Base-by-base conservation (phyloP, 2,888 invertebrate species). In the Acleris emargana region DNA sequence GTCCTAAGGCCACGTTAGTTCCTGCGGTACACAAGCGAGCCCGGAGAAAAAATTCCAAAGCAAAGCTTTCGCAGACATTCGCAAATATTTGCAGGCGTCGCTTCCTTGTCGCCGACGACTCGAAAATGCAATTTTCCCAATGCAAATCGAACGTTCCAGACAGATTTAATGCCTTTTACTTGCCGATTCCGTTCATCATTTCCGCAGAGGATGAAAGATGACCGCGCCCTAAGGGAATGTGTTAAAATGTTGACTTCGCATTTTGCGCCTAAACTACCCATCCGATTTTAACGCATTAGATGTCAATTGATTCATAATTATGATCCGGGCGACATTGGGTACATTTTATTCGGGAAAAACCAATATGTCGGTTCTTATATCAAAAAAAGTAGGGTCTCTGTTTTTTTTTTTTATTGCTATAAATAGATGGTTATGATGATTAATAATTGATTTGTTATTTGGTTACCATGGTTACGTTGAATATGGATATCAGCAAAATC, bases 141-240 rank as follows among this genome's bases (percentile, higher is more conserved):
- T 89, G 89, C 87, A 89, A 89, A 90, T 89, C 88, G 88, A 89
- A 89, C 83, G 84, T 82, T 75, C 82, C 83, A 88, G 88, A 89
- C 86, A 86, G 87, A 89, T 89, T 89, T 90, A 89, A 91, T 89
- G 87, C 85, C 83, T 86, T 89, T 88, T 85, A 85, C 86, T 87
- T 85, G 84, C 75, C 80, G 84, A 82, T 86, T 88, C 86, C 84
- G 84, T 80, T 84, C 84, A 85, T 89, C 83, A 87, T 87, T 88
- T 88, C 85, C 83, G 80, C 73, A 72, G 77, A 82, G 78, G 81
- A 81, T 80, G 80, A 76, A 73, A 77, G 79, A 75, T 76, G 76
- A 79, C 79, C 74, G 72, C 77, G 72, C 72, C 72, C 71, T 69
- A 71, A 70, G 73, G 60, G 73, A 75, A 72, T 72, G 70, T 75